phyloP scores from a whole-genome alignment of 2,797 vertebrate species.

The Eulemur coronatus region DNA sequence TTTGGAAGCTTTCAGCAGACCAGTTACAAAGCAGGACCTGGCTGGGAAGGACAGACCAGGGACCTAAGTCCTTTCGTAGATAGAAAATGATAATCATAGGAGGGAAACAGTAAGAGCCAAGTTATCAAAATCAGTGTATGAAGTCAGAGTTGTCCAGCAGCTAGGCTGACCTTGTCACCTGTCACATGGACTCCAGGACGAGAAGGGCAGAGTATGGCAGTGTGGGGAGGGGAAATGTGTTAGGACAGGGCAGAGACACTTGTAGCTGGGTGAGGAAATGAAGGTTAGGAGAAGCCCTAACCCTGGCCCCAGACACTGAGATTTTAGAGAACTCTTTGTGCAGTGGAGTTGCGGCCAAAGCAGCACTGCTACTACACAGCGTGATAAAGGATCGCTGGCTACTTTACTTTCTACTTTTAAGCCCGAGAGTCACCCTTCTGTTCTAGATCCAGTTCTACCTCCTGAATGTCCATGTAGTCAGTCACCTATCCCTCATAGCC shows the following conservation, averaged over 20 bases:
- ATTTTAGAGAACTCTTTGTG: not conserved
- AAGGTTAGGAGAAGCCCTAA: not conserved
- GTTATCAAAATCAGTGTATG: not conserved
- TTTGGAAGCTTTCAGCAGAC: not conserved
- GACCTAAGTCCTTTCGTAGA: not conserved
- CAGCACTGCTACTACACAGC: not conserved
- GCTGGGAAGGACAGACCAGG: not conserved
- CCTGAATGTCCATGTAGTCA: not conserved
- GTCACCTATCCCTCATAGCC: too few relatives aligned
- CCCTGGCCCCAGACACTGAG: too few relatives aligned
- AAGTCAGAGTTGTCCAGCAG: not conserved
- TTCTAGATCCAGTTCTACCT: not conserved
- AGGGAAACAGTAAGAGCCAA: not conserved
- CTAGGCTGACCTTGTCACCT: not conserved
- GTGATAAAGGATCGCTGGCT: rapidly evolving
- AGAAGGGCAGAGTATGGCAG: not conserved
- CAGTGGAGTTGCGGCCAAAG: not conserved
- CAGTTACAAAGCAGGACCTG: not conserved
- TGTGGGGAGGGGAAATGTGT: not conserved
- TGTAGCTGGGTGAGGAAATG: not conserved
- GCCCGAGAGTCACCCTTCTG: not conserved
- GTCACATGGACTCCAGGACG: not conserved
- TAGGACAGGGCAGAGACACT: not conserved
- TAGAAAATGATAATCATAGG: not conserved
- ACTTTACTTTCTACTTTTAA: not conserved